Evolutionary conservation across 2,113 vertebrate genomes (phyloP).

Genomic region (Pholis gunnellus): DNA sequence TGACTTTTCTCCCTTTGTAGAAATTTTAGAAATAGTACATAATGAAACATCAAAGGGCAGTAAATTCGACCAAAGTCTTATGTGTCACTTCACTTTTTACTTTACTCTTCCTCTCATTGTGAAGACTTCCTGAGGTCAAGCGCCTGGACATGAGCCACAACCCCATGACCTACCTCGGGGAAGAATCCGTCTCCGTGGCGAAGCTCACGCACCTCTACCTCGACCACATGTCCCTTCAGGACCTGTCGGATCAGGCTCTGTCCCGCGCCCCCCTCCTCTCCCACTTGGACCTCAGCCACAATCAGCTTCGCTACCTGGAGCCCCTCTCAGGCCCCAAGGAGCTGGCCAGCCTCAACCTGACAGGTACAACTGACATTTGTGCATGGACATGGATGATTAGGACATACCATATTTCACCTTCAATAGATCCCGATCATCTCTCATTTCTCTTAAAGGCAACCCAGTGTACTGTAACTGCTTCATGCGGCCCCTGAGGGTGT

Average conservation of each 20-base stretch:
- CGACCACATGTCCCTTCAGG: slow-evolving; percentile 90
- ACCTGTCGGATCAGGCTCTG: slow-evolving; percentile 87
- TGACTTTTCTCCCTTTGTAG: neutral
- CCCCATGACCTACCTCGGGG: slow-evolving; percentile 88
- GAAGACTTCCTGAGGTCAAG: slow-evolving; percentile 81
- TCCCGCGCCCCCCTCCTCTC: slow-evolving; percentile 83
- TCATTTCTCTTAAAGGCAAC: slow-evolving; percentile 83
- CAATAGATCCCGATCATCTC: neutral
- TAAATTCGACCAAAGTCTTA: neutral
- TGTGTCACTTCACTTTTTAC: neutral
- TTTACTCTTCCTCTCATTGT: neutral
- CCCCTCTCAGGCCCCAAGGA: slow-evolving; percentile 81
- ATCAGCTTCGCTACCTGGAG: slow-evolving; percentile 89
- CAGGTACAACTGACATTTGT: slow-evolving; percentile 49
- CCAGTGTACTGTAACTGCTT: slow-evolving; percentile 91
- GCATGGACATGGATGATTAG: neutral
- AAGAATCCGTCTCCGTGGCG: slow-evolving; percentile 88
- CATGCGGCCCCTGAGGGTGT: slow-evolving; percentile 86
- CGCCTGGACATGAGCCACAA: slow-evolving; percentile 91
- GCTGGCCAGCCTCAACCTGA: slow-evolving; percentile 83
- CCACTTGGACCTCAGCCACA: slow-evolving; percentile 88
- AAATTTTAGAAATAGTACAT: neutral
- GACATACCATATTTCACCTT: neutral
- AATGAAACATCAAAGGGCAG: neutral
- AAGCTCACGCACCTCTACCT: slow-evolving; percentile 90